A percentile compares a stretch with the other conserved stretches of the same genome.
These are phyloP conservation scores for Ceratothoa steindachneri DNA, from an alignment of 2,888 invertebrate genomes.

Conservation along the genomic window DNA sequence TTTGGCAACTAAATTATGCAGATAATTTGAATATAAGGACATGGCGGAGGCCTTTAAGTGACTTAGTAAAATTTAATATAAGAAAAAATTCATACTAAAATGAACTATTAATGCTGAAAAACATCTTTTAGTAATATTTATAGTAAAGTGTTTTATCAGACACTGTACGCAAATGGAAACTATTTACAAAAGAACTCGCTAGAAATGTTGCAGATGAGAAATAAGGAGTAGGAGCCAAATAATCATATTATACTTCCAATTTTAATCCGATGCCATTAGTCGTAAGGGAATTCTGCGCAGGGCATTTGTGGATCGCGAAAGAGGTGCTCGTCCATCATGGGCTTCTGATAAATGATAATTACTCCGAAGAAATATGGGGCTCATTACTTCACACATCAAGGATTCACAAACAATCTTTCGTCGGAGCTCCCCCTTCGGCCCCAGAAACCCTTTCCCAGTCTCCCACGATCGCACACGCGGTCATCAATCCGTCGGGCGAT, in stretches of 20 bases:
- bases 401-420: conserved; percentile 42
- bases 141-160: too few relatives aligned
- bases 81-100: too few relatives aligned
- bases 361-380: conserved; percentile 35
- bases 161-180: conserved; percentile 3
- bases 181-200: conserved; percentile 12
- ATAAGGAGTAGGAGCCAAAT: conserved; percentile 8
- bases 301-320: conserved; percentile 5
- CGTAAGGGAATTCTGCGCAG: background rate
- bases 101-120: too few relatives aligned
- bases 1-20: too few relatives aligned
- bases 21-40: too few relatives aligned
- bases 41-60: too few relatives aligned
- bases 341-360: conserved; percentile 43
- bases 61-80: too few relatives aligned
- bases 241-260: conserved; percentile 13
- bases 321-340: conserved; percentile 30
- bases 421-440: background rate
- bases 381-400: conserved; percentile 42
- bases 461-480: background rate
- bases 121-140: too few relatives aligned
- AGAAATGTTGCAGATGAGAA: background rate
- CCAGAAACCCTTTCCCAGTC: background rate
- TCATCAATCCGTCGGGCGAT: background rate
- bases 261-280: conserved; percentile 9